Conservation (phyloP, 2,888 invertebrate genomes). For the Tachina fera region DNA sequence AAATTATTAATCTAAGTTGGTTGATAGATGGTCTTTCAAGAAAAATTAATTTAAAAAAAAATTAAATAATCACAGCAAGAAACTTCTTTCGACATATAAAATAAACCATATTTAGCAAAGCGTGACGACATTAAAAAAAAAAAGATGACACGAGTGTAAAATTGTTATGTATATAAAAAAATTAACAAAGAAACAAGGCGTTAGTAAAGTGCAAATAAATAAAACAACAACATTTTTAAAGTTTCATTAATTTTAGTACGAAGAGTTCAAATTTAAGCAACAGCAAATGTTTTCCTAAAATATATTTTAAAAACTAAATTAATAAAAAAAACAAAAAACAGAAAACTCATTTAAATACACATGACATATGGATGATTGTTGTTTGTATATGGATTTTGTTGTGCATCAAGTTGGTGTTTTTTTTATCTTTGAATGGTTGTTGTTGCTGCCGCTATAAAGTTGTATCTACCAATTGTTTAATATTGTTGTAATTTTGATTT, state of each 20-base stretch:
- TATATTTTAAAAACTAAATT: not conserved
- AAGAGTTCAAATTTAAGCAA: slow-evolving; percentile 7
- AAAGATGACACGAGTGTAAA: slow-evolving; percentile 43
- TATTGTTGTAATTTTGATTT: slow-evolving; percentile 3
- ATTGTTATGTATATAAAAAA: not conserved
- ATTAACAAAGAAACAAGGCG: not conserved
- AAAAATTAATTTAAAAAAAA: not conserved
- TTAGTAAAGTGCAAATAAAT: slow-evolving; percentile 22
- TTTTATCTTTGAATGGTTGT: not conserved
- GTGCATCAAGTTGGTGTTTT: not conserved
- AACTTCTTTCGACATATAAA: slow-evolving; percentile 3
- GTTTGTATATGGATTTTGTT: not conserved
- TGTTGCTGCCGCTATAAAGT: not conserved
- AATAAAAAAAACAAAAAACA: too few relatives aligned
- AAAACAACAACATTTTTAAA: not conserved
- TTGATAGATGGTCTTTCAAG: slow-evolving; percentile 29
- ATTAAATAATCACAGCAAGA: slow-evolving; percentile 14
- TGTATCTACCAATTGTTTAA: not conserved
- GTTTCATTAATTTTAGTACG: not conserved
- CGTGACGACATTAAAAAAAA: slow-evolving; percentile 23
- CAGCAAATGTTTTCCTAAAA: slow-evolving; percentile 19
- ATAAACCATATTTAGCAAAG: slow-evolving; percentile 21
- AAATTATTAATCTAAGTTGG: not conserved
- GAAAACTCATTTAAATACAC: not conserved
- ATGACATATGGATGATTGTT: too few relatives aligned